Percentiles rank a stretch among this genome's conserved stretches.
phyloP scores from a whole-genome alignment of 64 coral and sea anemone genomes.

The Montipora sp. region DNA sequence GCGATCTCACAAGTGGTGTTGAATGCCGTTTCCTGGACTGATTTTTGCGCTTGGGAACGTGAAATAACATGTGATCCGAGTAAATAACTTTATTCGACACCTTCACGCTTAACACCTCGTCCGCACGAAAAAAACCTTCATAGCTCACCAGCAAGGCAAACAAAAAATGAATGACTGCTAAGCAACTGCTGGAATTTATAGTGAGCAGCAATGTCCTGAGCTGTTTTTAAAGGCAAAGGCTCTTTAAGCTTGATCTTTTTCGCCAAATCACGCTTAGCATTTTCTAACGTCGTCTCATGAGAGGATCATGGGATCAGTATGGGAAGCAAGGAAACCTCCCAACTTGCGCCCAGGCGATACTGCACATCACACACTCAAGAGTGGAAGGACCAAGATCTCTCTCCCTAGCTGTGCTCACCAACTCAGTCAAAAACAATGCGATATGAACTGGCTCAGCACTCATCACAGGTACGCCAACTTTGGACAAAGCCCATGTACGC shows the following conservation, averaged over 20 bases:
- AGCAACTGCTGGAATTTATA: neutral
- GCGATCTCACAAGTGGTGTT: neutral
- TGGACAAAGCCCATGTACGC: constrained; percentile 3
- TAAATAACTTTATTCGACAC: neutral
- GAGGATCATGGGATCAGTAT: neutral
- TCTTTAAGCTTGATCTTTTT: neutral
- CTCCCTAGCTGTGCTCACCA: neutral
- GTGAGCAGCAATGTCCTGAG: neutral
- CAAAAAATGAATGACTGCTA: constrained; percentile 25
- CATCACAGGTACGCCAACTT: neutral
- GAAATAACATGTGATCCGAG: neutral
- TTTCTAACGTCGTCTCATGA: neutral
- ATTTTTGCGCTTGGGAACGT: neutral
- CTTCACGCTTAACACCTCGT: constrained; percentile 15
- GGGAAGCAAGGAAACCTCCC: neutral
- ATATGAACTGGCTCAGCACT: constrained; percentile 7
- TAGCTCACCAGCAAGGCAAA: constrained; percentile 27
- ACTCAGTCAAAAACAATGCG: neutral
- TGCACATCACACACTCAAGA: neutral
- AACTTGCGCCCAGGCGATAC: neutral
- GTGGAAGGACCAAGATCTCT: neutral
- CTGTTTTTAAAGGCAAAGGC: neutral
- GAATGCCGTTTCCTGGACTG: neutral
- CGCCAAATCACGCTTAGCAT: neutral
- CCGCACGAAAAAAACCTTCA: constrained; percentile 7